Evolutionary conservation across 2,888 invertebrate species (phyloP).

Genomic region (Macrosoma leucophasiata): DNA sequence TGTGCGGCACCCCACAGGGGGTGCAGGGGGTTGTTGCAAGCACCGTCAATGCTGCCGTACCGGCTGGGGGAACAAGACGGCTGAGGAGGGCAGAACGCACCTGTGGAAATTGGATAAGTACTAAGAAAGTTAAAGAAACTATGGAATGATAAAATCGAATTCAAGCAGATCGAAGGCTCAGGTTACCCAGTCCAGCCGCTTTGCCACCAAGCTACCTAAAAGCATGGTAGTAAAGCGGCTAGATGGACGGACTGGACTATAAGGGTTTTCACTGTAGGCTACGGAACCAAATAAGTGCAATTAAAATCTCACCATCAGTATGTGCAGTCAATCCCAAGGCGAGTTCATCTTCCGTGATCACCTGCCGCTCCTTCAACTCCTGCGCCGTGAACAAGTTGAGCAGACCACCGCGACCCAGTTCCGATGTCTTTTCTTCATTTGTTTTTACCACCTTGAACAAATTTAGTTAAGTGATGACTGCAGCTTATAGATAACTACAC

Average conservation of each 20-base stretch:
- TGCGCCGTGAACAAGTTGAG: conserved; percentile 56
- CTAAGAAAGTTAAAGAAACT: not conserved
- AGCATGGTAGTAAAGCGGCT: no score
- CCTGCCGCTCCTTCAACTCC: conserved; percentile 50
- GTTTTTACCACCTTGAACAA: no score
- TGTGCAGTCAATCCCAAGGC: conserved; percentile 43
- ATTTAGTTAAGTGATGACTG: no score
- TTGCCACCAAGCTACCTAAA: no score
- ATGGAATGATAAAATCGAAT: not conserved
- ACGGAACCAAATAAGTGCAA: no score
- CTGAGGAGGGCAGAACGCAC: conserved; percentile 52
- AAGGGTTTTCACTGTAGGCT: no score
- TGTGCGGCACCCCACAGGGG: conserved; percentile 83
- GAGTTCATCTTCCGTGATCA: conserved; percentile 47
- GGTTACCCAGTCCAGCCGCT: no score
- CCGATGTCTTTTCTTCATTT: no score
- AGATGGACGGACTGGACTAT: no score
- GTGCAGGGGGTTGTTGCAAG: conserved; percentile 85
- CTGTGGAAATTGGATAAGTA: conserved; percentile 29
- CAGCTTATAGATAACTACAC: no score
- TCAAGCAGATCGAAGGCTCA: not conserved
- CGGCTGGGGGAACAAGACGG: conserved; percentile 61
- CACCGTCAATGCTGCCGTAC: conserved; percentile 85
- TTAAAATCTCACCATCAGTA: conserved; percentile 44
- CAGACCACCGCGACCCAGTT: conserved; percentile 45